Conservation (phyloP, 2,113 vertebrate genomes). For the Phalacrocorax carbo region DNA sequence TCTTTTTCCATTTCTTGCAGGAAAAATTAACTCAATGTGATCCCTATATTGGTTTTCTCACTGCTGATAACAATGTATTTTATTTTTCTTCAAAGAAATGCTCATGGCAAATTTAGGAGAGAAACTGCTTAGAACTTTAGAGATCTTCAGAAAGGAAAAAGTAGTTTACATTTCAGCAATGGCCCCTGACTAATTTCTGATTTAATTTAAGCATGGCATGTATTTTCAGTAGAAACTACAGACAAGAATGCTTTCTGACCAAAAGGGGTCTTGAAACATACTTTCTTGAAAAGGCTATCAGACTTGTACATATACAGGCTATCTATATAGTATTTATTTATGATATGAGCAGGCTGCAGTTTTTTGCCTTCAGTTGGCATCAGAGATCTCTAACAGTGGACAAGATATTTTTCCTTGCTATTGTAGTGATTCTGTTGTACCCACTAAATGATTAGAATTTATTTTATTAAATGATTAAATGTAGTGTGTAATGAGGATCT, state of each 20-base stretch:
- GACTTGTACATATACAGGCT: background rate
- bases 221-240: background rate
- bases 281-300: background rate
- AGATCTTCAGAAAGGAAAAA: background rate
- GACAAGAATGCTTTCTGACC: background rate
- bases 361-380: background rate
- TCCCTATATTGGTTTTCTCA: background rate
- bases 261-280: background rate
- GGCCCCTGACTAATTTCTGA: background rate
- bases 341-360: background rate
- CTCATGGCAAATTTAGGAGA: background rate
- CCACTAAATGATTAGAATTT: background rate
- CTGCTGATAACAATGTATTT: background rate
- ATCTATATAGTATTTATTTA: background rate
- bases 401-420: background rate
- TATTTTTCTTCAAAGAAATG: background rate
- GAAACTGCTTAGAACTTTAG: background rate
- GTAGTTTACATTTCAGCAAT: background rate
- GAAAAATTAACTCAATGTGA: constrained; percentile 44
- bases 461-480: background rate
- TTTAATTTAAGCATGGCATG: background rate
- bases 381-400: background rate
- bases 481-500: background rate
- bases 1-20: background rate
- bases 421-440: background rate